Conservation (phyloP, 2,113 vertebrate genomes). For the Actenoides hombroni region DNA sequence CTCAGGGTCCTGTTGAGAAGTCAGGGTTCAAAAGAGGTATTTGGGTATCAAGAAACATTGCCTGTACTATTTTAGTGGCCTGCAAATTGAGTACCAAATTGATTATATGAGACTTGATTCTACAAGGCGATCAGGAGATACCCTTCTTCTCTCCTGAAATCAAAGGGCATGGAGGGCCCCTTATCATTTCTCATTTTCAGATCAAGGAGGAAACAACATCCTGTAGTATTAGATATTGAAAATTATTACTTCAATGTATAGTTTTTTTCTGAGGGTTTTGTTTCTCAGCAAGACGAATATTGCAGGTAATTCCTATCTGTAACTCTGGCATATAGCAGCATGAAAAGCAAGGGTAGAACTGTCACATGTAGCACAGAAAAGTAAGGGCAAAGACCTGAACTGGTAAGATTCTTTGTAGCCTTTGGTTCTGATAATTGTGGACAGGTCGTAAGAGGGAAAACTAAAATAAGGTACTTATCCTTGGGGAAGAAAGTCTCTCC, state of each 20-base stretch:
- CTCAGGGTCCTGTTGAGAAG: constrained; percentile 7
- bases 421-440: neutral
- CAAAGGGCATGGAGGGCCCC: neutral
- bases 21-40: constrained; percentile 30
- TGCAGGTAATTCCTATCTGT: neutral
- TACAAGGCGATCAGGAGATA: neutral
- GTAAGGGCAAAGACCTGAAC: neutral
- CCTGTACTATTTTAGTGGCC: neutral
- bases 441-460: neutral
- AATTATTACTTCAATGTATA: neutral
- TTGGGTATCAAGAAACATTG: neutral
- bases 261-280: neutral
- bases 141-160: neutral
- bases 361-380: neutral
- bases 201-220: neutral
- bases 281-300: neutral
- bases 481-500: neutral
- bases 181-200: neutral
- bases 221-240: neutral
- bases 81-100: neutral
- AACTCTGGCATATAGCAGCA: neutral
- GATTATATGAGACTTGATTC: neutral
- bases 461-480: neutral
- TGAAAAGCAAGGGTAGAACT: neutral
- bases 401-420: neutral